Base-by-base conservation (phyloP, 2,888 invertebrate species). In the Coelopa pilipes region DNA sequence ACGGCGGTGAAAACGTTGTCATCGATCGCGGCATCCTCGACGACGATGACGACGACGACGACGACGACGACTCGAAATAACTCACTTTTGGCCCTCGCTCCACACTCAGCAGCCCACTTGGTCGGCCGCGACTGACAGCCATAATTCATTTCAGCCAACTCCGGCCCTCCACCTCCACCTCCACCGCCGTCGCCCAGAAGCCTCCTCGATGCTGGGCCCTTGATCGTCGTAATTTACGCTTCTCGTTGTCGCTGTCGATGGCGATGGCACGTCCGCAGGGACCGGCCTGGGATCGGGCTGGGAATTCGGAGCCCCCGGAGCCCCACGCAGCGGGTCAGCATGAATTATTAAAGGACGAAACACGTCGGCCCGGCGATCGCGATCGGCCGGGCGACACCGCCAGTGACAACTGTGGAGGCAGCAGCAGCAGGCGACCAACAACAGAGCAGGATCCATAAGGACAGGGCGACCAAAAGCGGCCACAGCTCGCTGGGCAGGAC, bases 301-400 rank as follows among this genome's bases (percentile, higher is more conserved):
- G 34, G 34, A 34, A 34, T 34, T 4, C 34, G 34, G 34, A n/a
- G n/a, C n/a, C 60, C 53, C 70, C 45, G 57, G 46, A 15, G 45
- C 57, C 2, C 4, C 34, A n/a, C 70, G 53, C 70, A 70, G 70
- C 70, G 70, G 70, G 70, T 70, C 45, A 21, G 34, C 62, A 70
- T 70, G 70, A 70, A 70, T 70, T 70, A 70, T 70, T 70, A n/a
- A 70, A 63, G 63, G 53, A 70, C 24, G 60, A 70, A 62, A 46
- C 45, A 34, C 59, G 10, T 60, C 24, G 49, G 47, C n/a, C n/a
- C n/a, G n/a, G n/a, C n/a, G n/a, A n/a, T n/a, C n/a, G 49, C 59
- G 60, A 59, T 70, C 60, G 68, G 24, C 47, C 46, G 49, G 50
- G 53, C 50, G 49, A 70, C 70, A 70, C 49, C n/a, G 34, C 7